These are phyloP conservation scores for Agapornis roseicollis DNA, from an alignment of 2,113 vertebrate species.

Conservation along the genomic window DNA sequence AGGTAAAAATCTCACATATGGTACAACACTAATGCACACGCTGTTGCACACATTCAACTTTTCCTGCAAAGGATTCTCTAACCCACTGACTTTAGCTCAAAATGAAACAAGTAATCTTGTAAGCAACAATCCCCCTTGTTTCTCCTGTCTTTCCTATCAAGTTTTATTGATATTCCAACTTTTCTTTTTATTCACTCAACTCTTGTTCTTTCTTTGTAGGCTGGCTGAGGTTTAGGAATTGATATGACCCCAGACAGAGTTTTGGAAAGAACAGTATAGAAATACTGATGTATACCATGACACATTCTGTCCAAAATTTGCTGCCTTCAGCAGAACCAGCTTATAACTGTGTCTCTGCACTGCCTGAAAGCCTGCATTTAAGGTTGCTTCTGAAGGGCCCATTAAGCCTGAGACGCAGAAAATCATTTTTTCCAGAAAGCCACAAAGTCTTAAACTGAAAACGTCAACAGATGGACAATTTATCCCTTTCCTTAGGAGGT, in stretches of 20 bases:
- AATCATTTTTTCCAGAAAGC: background rate
- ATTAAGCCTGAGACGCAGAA: background rate
- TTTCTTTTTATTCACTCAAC: background rate
- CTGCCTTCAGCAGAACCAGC: background rate
- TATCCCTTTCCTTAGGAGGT: background rate
- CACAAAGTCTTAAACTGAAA: background rate
- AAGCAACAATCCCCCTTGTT: background rate
- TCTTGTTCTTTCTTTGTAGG: background rate
- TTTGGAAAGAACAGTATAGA: background rate
- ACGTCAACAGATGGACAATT: background rate
- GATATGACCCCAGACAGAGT: background rate
- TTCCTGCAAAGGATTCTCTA: background rate
- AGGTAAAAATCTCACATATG: background rate
- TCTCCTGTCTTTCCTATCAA: background rate
- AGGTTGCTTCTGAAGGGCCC: background rate
- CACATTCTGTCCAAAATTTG: background rate
- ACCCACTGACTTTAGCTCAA: background rate
- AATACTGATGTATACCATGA: background rate
- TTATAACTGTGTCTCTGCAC: background rate
- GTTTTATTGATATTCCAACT: background rate
- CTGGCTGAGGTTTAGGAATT: background rate
- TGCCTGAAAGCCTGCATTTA: background rate
- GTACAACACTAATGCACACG: fast-evolving
- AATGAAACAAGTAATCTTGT: background rate
- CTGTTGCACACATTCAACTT: fast-evolving